Evolutionary conservation across 2,888 invertebrate species (phyloP).

Genomic region (Sthenelais limicola): DNA sequence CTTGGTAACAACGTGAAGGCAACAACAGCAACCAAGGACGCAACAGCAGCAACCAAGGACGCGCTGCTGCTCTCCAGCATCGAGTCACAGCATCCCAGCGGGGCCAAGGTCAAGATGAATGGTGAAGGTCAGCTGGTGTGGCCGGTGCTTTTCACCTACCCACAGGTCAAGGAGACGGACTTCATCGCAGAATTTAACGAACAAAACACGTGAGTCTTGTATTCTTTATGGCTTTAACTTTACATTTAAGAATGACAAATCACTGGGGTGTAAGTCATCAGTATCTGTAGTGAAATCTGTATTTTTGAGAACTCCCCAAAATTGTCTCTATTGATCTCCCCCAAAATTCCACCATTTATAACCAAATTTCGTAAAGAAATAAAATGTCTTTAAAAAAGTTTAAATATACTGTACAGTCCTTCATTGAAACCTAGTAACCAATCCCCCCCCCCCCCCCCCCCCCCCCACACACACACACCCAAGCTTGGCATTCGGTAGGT

Average conservation of each 20-base stretch:
- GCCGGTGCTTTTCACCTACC: conserved; percentile 92
- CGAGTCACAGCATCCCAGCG: conserved; percentile 64
- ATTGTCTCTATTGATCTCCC: not conserved
- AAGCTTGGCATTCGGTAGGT: too few species aligned
- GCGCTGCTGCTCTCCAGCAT: conserved; percentile 45
- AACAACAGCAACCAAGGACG: not conserved
- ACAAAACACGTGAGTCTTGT: conserved; percentile 75
- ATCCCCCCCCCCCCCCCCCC: too few species aligned
- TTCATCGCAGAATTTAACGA: conserved; percentile 87
- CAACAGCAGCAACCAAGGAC: conserved; percentile 1
- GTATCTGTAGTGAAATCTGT: too few species aligned
- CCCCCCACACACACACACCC: too few species aligned
- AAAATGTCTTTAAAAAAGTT: too few species aligned
- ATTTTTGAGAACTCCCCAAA: not conserved
- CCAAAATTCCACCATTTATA: too few species aligned
- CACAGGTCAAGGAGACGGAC: conserved; percentile 89
- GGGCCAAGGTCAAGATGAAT: conserved; percentile 70
- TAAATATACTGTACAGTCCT: too few species aligned
- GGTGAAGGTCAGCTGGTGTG: conserved; percentile 79
- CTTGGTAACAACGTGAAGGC: conserved; percentile 4
- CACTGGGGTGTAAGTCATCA: too few species aligned
- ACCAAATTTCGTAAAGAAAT: too few species aligned
- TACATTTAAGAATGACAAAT: not conserved
- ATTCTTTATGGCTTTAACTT: not conserved
- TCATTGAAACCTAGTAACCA: too few species aligned